Conservation (phyloP, 2,888 invertebrate species). For the Agonum fuliginosum region DNA sequence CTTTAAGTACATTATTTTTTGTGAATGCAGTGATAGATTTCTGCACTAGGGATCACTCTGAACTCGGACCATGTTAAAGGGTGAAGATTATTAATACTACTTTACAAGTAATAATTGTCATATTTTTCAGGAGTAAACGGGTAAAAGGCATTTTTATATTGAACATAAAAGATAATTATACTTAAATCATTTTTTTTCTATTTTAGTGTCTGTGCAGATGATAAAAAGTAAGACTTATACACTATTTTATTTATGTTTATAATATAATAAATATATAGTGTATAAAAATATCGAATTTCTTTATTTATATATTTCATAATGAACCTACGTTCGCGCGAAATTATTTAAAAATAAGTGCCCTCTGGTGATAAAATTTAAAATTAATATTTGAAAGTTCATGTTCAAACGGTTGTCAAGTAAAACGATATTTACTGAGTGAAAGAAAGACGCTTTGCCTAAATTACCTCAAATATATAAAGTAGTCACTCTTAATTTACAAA, state of each 20-base stretch:
- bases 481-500: slow-evolving; percentile 18
- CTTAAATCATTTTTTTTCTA: slow-evolving; percentile 1
- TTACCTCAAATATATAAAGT: not conserved
- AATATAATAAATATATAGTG: too few relatives aligned
- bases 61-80: slow-evolving; percentile 37
- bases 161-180: not conserved
- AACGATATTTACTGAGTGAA: slow-evolving; percentile 34
- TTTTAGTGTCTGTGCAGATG: too few relatives aligned
- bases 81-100: slow-evolving; percentile 29
- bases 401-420: slow-evolving; percentile 57
- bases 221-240: too few relatives aligned
- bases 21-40: not conserved
- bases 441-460: slow-evolving; percentile 37
- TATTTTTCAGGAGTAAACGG: slow-evolving; percentile 7
- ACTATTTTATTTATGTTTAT: too few relatives aligned
- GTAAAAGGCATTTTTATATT: slow-evolving; percentile 2
- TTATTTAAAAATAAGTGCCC: not conserved
- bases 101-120: slow-evolving; percentile 7
- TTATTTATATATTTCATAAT: not conserved
- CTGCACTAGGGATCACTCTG: not conserved
- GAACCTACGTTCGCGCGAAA: slow-evolving; percentile 6
- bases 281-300: too few relatives aligned
- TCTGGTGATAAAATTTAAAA: slow-evolving; percentile 1
- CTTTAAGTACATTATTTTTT: not conserved
- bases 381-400: slow-evolving; percentile 41